Evolutionary conservation across 2,113 vertebrate genomes (phyloP).

Genomic region (Semicossyphus pulcher): DNA sequence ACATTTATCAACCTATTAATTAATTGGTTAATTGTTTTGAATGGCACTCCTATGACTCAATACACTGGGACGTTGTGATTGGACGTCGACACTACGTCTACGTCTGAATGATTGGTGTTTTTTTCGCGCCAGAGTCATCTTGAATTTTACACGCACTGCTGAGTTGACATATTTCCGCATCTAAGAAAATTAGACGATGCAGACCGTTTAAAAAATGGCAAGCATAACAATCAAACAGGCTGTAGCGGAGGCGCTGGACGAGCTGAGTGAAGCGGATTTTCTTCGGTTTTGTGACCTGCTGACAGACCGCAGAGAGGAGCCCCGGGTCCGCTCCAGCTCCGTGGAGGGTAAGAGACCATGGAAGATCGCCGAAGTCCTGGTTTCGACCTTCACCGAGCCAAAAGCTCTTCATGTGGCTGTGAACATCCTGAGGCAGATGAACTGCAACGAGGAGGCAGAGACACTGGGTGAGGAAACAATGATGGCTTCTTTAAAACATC

Average conservation of each 20-base stretch:
- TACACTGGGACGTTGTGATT: too few species aligned
- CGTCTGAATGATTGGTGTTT: too few species aligned
- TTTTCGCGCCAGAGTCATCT: too few species aligned
- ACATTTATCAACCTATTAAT: too few species aligned
- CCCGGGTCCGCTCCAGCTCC: background rate
- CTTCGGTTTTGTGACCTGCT: slow-evolving; percentile 22
- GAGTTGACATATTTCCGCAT: too few species aligned
- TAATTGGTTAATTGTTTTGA: too few species aligned
- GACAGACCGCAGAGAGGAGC: slow-evolving; percentile 16
- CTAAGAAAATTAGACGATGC: too few species aligned
- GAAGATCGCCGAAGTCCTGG: slow-evolving; percentile 26
- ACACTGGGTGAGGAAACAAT: background rate
- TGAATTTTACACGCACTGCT: too few species aligned
- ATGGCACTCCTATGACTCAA: too few species aligned
- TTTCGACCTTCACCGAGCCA: slow-evolving; percentile 5
- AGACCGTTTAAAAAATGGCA: slow-evolving; percentile 29
- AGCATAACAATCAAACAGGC: background rate
- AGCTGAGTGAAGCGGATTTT: background rate
- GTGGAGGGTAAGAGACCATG: background rate
- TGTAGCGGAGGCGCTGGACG: background rate
- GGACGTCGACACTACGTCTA: too few species aligned
- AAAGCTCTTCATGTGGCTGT: slow-evolving; percentile 1
- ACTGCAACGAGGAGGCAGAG: slow-evolving; percentile 1
- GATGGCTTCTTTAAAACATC: too few species aligned
- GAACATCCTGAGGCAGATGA: slow-evolving; percentile 1